Conservation (phyloP, 35 echinoderm and acorn worm genomes). For the Diadema setosum region DNA sequence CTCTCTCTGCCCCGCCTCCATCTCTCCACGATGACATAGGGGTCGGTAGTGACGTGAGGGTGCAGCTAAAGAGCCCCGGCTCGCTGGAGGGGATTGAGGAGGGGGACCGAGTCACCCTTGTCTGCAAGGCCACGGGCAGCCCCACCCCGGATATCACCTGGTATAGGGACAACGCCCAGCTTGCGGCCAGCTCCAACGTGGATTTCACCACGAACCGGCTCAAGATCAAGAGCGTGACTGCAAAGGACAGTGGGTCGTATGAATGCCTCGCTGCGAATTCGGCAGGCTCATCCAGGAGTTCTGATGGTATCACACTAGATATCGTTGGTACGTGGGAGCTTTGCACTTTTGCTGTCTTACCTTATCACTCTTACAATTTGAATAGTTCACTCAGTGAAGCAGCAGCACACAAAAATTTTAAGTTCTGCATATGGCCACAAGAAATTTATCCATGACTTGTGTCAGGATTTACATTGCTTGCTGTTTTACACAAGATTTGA, state of each 20-base stretch:
- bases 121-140: slow-evolving; percentile 65
- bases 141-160: slow-evolving; percentile 32
- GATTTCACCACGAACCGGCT: slow-evolving; percentile 43
- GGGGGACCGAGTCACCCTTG: slow-evolving; percentile 29
- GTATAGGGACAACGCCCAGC: slow-evolving; percentile 42
- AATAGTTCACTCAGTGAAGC: no score
- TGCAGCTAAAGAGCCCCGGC: slow-evolving; percentile 34
- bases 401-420: no score
- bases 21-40: no score
- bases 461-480: no score
- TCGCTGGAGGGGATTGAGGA: slow-evolving; percentile 39
- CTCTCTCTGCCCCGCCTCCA: no score
- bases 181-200: not conserved
- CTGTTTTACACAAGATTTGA: no score
- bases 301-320: slow-evolving; percentile 47
- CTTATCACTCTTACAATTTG: no score
- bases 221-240: slow-evolving; percentile 11
- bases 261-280: slow-evolving; percentile 62
- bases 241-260: slow-evolving; percentile 58
- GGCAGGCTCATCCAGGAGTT: slow-evolving; percentile 19
- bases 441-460: no score
- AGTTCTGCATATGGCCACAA: no score
- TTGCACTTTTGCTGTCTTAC: not conserved
- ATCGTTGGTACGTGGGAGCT: slow-evolving; percentile 68
- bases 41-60: slow-evolving; percentile 33